These are phyloP conservation scores for Aleiodes leptofemur DNA, from an alignment of 2,888 invertebrate species.

Conservation along the genomic window DNA sequence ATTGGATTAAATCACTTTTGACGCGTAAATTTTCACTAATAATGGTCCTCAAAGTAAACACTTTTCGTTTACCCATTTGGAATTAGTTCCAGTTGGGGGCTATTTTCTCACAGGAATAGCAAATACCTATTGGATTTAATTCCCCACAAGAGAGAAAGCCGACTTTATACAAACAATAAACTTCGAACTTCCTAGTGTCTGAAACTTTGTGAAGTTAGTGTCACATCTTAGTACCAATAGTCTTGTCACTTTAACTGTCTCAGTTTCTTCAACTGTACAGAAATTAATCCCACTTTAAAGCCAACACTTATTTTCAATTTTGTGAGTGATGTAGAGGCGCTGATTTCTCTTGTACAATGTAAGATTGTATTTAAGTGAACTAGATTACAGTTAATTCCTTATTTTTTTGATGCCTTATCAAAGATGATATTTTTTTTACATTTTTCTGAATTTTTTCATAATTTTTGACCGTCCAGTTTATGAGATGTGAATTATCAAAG, in stretches of 20 bases:
- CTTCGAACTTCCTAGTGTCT: not conserved
- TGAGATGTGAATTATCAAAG: no score
- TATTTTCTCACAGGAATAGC: not conserved
- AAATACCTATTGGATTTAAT: slow-evolving; percentile 19
- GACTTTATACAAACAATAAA: slow-evolving; percentile 11
- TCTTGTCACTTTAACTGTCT: not conserved
- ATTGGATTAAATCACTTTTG: no score
- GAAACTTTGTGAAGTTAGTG: slow-evolving; percentile 20
- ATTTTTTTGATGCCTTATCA: no score
- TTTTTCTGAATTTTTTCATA: no score
- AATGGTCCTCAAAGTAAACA: not conserved
- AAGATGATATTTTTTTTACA: no score
- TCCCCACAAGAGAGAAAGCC: slow-evolving; percentile 18
- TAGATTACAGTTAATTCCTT: no score
- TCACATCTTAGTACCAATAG: slow-evolving; percentile 1
- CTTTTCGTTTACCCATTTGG: not conserved
- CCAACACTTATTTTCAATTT: no score
- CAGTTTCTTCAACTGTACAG: not conserved
- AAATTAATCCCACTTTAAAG: not conserved
- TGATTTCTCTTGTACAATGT: not conserved
- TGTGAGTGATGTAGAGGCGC: not conserved
- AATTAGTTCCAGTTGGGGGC: not conserved
- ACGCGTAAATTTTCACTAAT: no score
- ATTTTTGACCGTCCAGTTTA: no score
- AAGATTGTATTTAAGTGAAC: no score